Evolutionary conservation across 2,797 vertebrate species (phyloP).

Genomic region (Propithecus deckenii): DNA sequence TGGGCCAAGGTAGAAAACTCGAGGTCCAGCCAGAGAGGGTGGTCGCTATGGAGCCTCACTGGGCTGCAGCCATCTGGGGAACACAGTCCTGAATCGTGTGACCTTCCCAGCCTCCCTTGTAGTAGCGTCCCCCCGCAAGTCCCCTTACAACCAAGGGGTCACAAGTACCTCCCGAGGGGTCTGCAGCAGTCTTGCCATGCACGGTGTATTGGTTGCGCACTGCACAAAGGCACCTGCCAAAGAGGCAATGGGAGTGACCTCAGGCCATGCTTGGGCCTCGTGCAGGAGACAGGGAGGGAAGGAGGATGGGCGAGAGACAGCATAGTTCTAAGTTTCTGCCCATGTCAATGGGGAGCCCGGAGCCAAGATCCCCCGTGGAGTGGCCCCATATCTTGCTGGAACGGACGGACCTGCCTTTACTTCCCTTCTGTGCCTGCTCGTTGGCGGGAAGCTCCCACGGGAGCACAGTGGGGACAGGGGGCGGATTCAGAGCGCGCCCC

Average conservation of each 20-base stretch:
- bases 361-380: fast-evolving
- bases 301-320: neutral
- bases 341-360: neutral
- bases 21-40: neutral
- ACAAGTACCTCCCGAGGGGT: too few relatives aligned
- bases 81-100: neutral
- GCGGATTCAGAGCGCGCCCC: neutral
- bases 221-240: neutral
- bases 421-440: fast-evolving
- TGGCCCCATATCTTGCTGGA: fast-evolving
- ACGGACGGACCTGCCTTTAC: neutral
- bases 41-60: neutral
- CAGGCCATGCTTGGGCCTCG: neutral
- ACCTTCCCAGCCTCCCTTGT: too few relatives aligned
- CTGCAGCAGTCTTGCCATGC: too few relatives aligned
- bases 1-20: neutral
- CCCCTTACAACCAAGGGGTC: too few relatives aligned
- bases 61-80: neutral
- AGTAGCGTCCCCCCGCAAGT: too few relatives aligned
- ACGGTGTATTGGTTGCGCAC: too few relatives aligned
- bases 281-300: neutral
- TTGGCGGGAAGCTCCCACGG: neutral
- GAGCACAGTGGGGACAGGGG: fast-evolving
- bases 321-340: neutral
- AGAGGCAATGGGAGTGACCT: neutral